Base-by-base conservation (phyloP, 2,113 vertebrate species). In the Chitala chitala region DNA sequence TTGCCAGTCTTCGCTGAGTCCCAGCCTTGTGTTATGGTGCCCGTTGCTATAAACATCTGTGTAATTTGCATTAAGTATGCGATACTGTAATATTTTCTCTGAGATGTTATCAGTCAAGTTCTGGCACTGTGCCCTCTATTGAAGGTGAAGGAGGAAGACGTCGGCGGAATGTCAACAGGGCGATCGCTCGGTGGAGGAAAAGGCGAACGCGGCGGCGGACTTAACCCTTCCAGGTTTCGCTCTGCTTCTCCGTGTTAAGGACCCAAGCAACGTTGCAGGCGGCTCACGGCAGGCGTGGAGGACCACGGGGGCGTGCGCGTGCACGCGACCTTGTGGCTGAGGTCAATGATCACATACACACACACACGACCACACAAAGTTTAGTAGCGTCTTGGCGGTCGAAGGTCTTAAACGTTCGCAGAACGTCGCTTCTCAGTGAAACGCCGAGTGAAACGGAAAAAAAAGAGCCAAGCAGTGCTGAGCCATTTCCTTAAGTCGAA, bases 1-100 rank as follows among this genome's bases (percentile, higher is more conserved):
- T 55, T 82, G 83, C 84, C 82, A 84, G 59, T 77, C 83, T 83
- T 68, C 83, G 72, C 83, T 87, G 80, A 85, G 88, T 84, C 86
- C 64, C 44, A 74, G 86, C 85, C 89, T 29, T 83, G 72, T 99
- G 94, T 98, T 99, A 87, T 95, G 92, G 89, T 82, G 78, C 85
- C 86, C 78, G 96, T 98, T 99, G 96, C 97, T 98, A 98, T 94
- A 95, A 98, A 99, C 97, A 98, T 58, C 8, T 80, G 58, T 88
- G 76, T 63, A 26, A 92, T 94, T 93, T 93, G 90, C 94, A 93
- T 92, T 79, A 92, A 91, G 86, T 88, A 92, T 93, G 92, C 89
- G 90, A 92, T 91, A 90, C 86, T 89, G 90, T 92, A 91, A 93
- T 94, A 90, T 93, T 95, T 95, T 91, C 91, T 92, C 90, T 83